Evolutionary conservation across 2,888 invertebrate species (phyloP).

Genomic region (Acronicta leporina): DNA sequence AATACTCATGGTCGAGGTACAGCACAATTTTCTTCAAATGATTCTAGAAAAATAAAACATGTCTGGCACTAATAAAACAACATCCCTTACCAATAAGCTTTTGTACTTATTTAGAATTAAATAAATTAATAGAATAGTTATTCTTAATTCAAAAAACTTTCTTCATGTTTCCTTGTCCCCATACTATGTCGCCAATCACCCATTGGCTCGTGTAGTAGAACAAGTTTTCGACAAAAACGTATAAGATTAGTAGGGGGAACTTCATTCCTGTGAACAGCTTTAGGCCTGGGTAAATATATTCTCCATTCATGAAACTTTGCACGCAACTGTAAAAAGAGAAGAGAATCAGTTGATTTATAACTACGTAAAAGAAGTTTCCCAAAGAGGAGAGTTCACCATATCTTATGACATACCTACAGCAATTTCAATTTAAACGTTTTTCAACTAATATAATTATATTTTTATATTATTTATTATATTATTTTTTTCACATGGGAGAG

Average conservation of each 20-base stretch:
- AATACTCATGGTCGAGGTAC: too few relatives aligned
- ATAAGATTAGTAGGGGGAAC: constrained; percentile 61
- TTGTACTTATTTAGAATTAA: constrained; percentile 3
- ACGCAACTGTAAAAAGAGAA: constrained; percentile 64
- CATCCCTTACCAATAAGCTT: constrained; percentile 24
- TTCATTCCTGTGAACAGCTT: constrained; percentile 63
- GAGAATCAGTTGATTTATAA: background rate
- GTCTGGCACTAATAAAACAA: constrained; percentile 22
- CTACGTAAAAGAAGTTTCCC: too few relatives aligned
- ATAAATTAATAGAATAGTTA: background rate
- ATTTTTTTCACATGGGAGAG: too few relatives aligned
- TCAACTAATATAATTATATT: too few relatives aligned
- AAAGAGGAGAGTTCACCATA: too few relatives aligned
- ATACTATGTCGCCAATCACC: constrained; percentile 73
- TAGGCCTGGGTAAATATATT: constrained; percentile 75
- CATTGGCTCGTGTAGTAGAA: constrained; percentile 78
- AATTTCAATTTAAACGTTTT: too few relatives aligned
- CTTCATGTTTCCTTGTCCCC: constrained; percentile 62
- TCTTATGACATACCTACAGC: too few relatives aligned
- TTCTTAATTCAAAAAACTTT: constrained; percentile 31
- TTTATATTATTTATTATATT: too few relatives aligned
- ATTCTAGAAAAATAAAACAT: constrained; percentile 16
- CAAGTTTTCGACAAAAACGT: constrained; percentile 68
- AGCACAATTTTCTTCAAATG: background rate
- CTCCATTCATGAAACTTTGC: constrained; percentile 66